Base-by-base conservation (phyloP, 1,140 invertebrate genomes). In the Olivierus martensii region DNA sequence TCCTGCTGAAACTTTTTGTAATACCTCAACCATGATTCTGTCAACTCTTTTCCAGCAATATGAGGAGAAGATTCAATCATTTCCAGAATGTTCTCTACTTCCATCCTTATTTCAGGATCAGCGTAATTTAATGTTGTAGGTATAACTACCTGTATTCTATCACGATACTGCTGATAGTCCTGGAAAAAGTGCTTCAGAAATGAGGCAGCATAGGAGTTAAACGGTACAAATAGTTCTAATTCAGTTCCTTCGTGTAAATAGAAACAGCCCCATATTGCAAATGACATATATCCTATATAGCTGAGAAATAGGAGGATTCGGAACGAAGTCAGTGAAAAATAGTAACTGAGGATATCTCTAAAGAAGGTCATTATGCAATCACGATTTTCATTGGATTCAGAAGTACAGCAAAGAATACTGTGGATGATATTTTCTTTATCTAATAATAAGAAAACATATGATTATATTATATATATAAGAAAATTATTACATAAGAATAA, bases 221-320 rank as follows among this genome's bases (percentile, higher is more conserved):
- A 79, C 65, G 83, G 79, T 2, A 87, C 87, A 1, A 92, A 71
- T 63, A 87, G 87, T 21, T 84, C 75, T 52, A 87, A 71, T 61
- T 91, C 85, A 7, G 94, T 70, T 1, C 90, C 91, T 74, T 94
- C 90, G 66, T 90, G 78, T 22, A 95, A 79, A 55, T 82, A 81
- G 0, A 82, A 87, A 0, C 89, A 76, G 1, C 91, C 90, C 68
- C 87, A 93, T 42, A 87, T 76, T 1, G 88, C 87, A 2, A 88
- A 82, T 1, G 75, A 76, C 2, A 94, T 63, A 63, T 95, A 96
- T 0, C 77, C 69, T 3, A 78, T 70, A 67, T 94, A 96, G 7
- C 83, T 67, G 0, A 89, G 17, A 5, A 92, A 76, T 10, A 92
- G 78, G 0, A 86, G 19, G 0, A 77, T 69, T 69, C 92, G 91